Base-by-base conservation (phyloP, 1,140 invertebrate genomes). In the Augochlora pura region DNA sequence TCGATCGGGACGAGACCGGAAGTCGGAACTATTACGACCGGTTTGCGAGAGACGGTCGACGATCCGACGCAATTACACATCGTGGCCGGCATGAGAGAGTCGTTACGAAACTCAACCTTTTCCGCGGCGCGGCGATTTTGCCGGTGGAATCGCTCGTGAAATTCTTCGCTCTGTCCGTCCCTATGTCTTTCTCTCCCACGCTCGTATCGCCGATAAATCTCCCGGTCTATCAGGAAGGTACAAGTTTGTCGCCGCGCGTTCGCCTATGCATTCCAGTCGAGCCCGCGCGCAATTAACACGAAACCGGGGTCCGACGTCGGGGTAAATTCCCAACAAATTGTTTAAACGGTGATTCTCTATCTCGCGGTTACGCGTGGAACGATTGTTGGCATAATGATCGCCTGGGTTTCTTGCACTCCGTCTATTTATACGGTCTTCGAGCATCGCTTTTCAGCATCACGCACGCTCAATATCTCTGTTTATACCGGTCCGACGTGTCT, bases 11-110 rank as follows among this genome's bases (percentile, higher is more conserved):
- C 7, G 32, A 21, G 59, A 69, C 73, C 78, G 78, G 78, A 80
- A 80, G 73, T 76, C 59, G 73, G 65, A 80, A 63, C 73, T 63
- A 77, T 77, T 80, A 57, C 73, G 65, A 80, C 65, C 65, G 78
- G 64, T 80, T 80, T 60, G n/a, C 42, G 12, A 49, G 25, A 70
- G 71, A 12, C 6, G 62, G 42, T 14, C 42, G 42, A 46, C 42
- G 42, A 46, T 46, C 42, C 42, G 38, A 21, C 18, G 52, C 54
- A 68, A 60, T 77, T 70, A 49, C 54, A 64, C 54, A 64, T 49
- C n/a, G 59, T 63, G 42, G 16, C n/a, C 32, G 23, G 25, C 57
- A 23, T 10, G 64, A 38, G n/a, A 42, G 60, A 68, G 39, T 64
- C 68, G 38, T 72, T 70, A 72, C 46, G 60, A 77, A 77, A 77